Conservation (phyloP, 2,888 invertebrate genomes). For the Luperina nickerlii region DNA sequence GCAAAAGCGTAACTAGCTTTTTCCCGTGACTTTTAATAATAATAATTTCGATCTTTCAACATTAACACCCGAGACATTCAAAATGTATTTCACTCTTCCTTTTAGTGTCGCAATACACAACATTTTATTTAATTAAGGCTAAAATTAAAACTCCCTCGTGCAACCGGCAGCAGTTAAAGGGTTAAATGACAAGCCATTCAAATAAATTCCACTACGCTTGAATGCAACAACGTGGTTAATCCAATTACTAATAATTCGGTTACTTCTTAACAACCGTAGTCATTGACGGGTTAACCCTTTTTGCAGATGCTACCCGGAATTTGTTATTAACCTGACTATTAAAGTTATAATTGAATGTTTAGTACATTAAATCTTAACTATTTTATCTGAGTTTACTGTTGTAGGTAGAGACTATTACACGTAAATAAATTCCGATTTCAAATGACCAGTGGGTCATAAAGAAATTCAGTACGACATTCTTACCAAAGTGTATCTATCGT, state of each 20-base stretch:
- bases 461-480: background rate
- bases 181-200: conserved; percentile 84
- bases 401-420: background rate
- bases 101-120: conserved; percentile 48
- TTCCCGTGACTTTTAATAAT: too few species aligned
- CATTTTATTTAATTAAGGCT: conserved; percentile 65
- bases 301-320: conserved; percentile 77
- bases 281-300: conserved; percentile 82
- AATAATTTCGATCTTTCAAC: too few species aligned
- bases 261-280: conserved; percentile 78
- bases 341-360: conserved; percentile 51
- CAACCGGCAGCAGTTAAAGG: conserved; percentile 71
- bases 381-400: background rate
- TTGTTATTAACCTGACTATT: conserved; percentile 51
- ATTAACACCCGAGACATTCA: background rate
- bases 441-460: background rate
- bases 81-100: conserved; percentile 11
- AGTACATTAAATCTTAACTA: conserved; percentile 8
- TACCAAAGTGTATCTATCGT: too few species aligned
- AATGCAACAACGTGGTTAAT: conserved; percentile 77
- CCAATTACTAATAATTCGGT: conserved; percentile 83
- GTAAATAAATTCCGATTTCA: background rate
- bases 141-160: conserved; percentile 67
- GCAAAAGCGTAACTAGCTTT: too few species aligned
- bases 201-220: conserved; percentile 83